A percentile compares a stretch with the other conserved stretches of the same genome.
Conservation (phyloP, 2,113 vertebrate species). For the Gnathonemus echidnorhynchus region DNA sequence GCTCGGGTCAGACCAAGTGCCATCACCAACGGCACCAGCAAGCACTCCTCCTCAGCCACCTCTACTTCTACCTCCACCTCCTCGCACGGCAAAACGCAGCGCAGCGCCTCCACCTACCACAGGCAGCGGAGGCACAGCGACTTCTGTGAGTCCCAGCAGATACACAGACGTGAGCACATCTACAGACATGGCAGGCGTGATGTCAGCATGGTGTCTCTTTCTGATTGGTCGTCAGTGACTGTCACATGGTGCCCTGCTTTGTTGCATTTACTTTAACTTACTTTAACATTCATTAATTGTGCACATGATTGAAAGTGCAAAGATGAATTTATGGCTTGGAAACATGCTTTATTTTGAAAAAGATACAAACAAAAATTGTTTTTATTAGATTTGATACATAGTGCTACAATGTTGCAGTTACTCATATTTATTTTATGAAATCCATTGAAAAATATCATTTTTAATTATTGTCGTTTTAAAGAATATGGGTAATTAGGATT, state of each 20-base stretch:
- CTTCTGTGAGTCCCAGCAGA: constrained; percentile 70
- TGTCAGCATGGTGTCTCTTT: neutral
- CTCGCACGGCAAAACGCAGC: constrained; percentile 78
- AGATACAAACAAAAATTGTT: neutral
- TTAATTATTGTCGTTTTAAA: neutral
- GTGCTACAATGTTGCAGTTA: neutral
- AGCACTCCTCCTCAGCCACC: constrained; percentile 58
- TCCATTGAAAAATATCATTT: neutral
- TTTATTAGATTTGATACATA: neutral
- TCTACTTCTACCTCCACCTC: constrained; percentile 64
- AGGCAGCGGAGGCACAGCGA: constrained; percentile 87
- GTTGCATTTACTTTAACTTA: neutral
- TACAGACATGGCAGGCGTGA: neutral
- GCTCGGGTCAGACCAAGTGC: constrained; percentile 80
- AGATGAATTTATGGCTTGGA: neutral
- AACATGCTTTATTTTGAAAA: neutral
- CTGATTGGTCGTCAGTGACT: neutral
- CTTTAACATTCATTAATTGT: neutral
- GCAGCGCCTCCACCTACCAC: constrained; percentile 78
- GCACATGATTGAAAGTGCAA: neutral
- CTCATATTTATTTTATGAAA: neutral
- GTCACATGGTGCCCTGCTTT: neutral
- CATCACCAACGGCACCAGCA: constrained; percentile 75
- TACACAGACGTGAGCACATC: neutral
- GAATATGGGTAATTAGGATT: neutral